A percentile compares a stretch with the other conserved stretches of the same genome.
phyloP scores from a whole-genome alignment of 2,113 vertebrate genomes.

The Apus apus region DNA sequence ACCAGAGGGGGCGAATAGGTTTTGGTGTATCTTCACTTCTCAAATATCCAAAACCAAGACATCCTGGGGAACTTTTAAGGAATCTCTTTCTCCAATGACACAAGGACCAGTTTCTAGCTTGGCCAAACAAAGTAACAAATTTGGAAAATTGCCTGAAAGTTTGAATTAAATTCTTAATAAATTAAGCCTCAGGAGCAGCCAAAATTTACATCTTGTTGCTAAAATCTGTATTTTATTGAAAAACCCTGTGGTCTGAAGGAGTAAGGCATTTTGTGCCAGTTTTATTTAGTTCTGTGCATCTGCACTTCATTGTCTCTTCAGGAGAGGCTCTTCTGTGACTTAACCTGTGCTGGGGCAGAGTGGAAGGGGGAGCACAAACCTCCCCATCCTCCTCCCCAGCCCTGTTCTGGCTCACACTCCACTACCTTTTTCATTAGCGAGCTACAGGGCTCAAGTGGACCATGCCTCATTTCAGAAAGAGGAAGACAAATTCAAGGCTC shows the following conservation, averaged over 20 bases:
- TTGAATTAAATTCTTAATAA: slow-evolving; percentile 42
- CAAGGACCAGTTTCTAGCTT: not conserved
- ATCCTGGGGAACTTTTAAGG: not conserved
- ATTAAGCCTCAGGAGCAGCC: not conserved
- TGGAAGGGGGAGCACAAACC: not conserved
- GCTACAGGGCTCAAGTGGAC: not conserved
- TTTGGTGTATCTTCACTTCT: not conserved
- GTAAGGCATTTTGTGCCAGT: not conserved
- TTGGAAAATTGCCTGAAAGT: not conserved
- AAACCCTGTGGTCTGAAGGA: slow-evolving; percentile 9
- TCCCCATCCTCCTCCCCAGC: accelerated
- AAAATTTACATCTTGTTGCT: slow-evolving; percentile 23
- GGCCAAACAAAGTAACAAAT: not conserved
- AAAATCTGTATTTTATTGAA: slow-evolving; percentile 22
- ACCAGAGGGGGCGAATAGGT: not conserved
- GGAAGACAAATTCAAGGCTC: slow-evolving; percentile 17
- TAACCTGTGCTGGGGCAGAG: not conserved
- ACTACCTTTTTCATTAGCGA: not conserved
- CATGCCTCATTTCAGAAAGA: not conserved
- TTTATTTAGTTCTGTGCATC: not conserved
- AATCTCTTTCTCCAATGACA: not conserved
- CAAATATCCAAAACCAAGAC: not conserved
- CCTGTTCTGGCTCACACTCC: not conserved
- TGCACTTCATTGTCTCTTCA: not conserved
- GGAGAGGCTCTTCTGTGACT: not conserved